Conservation (phyloP, 1,140 invertebrate genomes). For the Thalassaphorura encarpata region DNA sequence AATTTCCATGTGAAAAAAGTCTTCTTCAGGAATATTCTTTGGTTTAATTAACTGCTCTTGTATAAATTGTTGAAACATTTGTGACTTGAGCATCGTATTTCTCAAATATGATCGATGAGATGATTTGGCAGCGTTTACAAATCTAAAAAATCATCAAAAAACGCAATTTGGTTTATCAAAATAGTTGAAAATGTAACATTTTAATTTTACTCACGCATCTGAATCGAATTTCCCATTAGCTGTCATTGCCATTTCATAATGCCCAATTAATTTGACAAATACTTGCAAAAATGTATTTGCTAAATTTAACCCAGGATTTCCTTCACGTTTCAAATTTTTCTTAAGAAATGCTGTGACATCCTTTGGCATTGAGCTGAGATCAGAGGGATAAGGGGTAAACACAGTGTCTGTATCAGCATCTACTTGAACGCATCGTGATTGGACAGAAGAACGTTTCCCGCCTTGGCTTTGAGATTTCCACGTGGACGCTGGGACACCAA, state of each 20-base stretch:
- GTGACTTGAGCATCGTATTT: slow-evolving; percentile 76
- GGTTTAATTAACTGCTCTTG: slow-evolving; percentile 81
- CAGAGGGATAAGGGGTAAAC: slow-evolving; percentile 68
- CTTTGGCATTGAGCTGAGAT: slow-evolving; percentile 65
- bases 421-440: slow-evolving; percentile 71
- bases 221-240: slow-evolving; percentile 22
- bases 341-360: slow-evolving; percentile 48
- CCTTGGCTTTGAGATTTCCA: no score
- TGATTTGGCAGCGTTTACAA: slow-evolving; percentile 24
- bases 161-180: not conserved
- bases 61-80: slow-evolving; percentile 95
- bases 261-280: slow-evolving; percentile 81
- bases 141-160: slow-evolving; percentile 17
- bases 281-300: slow-evolving; percentile 80
- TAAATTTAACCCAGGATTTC: slow-evolving; percentile 66
- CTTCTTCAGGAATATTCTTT: slow-evolving; percentile 73
- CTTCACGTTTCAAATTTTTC: slow-evolving; percentile 34
- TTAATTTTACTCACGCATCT: slow-evolving; percentile 19
- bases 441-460: no score
- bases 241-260: slow-evolving; percentile 79
- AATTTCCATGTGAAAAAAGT: slow-evolving; percentile 68
- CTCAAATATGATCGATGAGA: slow-evolving; percentile 20
- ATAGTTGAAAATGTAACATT: not conserved
- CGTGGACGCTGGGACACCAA: slow-evolving; percentile 75
- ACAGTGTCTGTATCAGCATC: slow-evolving; percentile 81